Evolutionary conservation across 23 tunicate genomes (phyloP).

Genomic region (Aplidium turbinatum): DNA sequence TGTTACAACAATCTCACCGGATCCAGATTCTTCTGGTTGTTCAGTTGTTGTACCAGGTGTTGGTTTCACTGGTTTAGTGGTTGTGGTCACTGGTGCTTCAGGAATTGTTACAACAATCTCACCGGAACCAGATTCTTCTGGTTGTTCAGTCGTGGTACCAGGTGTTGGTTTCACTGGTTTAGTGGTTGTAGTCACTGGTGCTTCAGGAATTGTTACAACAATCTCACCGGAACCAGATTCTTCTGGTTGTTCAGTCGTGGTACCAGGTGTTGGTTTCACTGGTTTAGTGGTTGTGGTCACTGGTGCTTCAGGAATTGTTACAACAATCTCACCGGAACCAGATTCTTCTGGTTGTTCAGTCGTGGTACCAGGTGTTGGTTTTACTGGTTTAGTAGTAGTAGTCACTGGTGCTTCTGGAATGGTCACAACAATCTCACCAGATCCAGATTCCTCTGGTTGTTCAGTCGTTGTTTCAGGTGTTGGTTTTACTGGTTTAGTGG

Average conservation of each 20-base stretch:
- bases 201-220: constrained; percentile 32
- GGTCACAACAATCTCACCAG: constrained; percentile 40
- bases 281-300: constrained; percentile 60
- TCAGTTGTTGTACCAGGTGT: constrained; percentile 50
- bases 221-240: constrained; percentile 61
- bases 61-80: constrained; percentile 42
- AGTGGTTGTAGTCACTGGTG: constrained; percentile 48
- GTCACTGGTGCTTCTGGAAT: constrained; percentile 47
- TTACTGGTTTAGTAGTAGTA: constrained; percentile 45
- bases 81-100: constrained; percentile 56
- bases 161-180: constrained; percentile 44
- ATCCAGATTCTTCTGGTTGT: constrained; percentile 50
- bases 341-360: constrained; percentile 55
- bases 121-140: constrained; percentile 74
- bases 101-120: constrained; percentile 21
- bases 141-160: constrained; percentile 44
- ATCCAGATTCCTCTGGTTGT: constrained; percentile 47
- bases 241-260: constrained; percentile 49
- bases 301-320: constrained; percentile 41
- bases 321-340: constrained; percentile 51
- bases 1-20: constrained; percentile 50
- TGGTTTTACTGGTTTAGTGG: constrained; percentile 43
- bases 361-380: constrained; percentile 46
- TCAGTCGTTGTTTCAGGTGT: constrained; percentile 46
- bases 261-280: constrained; percentile 37